Evolutionary conservation across 2,113 vertebrate genomes (phyloP).

Genomic region (Dasyprocta punctata): DNA sequence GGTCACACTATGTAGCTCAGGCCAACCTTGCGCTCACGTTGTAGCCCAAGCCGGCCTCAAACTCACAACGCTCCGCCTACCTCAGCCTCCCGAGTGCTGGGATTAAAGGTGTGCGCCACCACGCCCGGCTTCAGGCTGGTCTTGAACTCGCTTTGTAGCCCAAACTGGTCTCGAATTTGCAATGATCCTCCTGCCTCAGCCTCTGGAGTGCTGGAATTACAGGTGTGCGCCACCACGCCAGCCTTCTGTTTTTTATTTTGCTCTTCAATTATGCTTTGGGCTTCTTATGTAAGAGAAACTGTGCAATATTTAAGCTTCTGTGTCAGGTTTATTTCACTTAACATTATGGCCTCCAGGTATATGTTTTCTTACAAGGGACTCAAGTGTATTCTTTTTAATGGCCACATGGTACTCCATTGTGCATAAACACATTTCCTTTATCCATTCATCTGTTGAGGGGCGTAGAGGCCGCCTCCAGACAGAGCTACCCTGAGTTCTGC

Average conservation of each 20-base stretch:
- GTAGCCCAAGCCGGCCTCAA: too few relatives aligned
- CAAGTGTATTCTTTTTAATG: neutral
- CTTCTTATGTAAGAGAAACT: neutral
- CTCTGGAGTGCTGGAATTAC: neutral
- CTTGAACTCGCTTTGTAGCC: neutral
- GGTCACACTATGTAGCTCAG: too few relatives aligned
- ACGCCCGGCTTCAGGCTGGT: too few relatives aligned
- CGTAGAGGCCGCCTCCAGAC: neutral
- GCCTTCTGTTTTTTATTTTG: neutral
- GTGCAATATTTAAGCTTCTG: neutral
- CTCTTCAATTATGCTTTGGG: neutral
- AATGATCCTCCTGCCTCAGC: neutral
- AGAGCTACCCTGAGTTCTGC: neutral
- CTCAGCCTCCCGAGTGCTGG: too few relatives aligned
- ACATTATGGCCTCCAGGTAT: neutral
- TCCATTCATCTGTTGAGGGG: neutral
- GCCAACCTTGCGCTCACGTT: too few relatives aligned
- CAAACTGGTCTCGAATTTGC: neutral
- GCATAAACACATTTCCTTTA: neutral
- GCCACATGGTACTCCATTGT: neutral
- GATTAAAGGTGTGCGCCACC: too few relatives aligned
- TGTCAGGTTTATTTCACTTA: neutral
- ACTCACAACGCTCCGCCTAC: too few relatives aligned
- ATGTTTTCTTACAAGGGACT: neutral
- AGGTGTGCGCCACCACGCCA: too few relatives aligned